Evolutionary conservation across 2,888 invertebrate genomes (phyloP).

Genomic region (Keiferia lycopersicella): DNA sequence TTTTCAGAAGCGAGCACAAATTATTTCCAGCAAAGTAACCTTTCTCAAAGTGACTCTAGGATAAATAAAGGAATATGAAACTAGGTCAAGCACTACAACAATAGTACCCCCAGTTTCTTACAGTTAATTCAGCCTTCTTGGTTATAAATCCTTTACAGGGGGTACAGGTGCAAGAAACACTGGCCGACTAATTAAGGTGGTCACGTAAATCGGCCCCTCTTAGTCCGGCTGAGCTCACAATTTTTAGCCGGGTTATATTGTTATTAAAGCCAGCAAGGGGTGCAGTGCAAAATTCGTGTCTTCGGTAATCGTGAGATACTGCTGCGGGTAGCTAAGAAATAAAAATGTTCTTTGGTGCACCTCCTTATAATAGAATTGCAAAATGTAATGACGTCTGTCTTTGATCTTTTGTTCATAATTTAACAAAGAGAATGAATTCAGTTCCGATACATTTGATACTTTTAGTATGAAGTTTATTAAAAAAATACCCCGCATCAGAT

Average conservation of each 20-base stretch:
- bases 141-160: conserved; percentile 56
- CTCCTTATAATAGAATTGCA: neutral
- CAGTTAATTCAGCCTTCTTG: conserved; percentile 41
- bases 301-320: conserved; percentile 25
- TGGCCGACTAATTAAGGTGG: conserved; percentile 67
- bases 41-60: neutral
- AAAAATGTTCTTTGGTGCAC: neutral
- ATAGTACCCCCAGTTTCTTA: conserved; percentile 8
- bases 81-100: conserved; percentile 20
- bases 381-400: too few relatives aligned
- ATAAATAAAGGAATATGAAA: conserved; percentile 18
- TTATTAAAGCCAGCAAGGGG: conserved; percentile 50
- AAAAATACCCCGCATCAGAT: too few relatives aligned
- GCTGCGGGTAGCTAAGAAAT: neutral
- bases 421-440: too few relatives aligned
- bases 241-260: conserved; percentile 37
- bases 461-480: too few relatives aligned
- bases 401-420: too few relatives aligned
- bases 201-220: conserved; percentile 56
- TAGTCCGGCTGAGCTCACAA: conserved; percentile 49
- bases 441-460: too few relatives aligned
- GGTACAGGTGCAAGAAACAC: conserved; percentile 63
- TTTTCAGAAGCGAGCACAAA: conserved; percentile 1
- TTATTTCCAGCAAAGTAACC: neutral
- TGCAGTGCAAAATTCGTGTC: conserved; percentile 39